Evolutionary conservation across 1,140 invertebrate species (phyloP).

Genomic region (Lanistes nyassanus): DNA sequence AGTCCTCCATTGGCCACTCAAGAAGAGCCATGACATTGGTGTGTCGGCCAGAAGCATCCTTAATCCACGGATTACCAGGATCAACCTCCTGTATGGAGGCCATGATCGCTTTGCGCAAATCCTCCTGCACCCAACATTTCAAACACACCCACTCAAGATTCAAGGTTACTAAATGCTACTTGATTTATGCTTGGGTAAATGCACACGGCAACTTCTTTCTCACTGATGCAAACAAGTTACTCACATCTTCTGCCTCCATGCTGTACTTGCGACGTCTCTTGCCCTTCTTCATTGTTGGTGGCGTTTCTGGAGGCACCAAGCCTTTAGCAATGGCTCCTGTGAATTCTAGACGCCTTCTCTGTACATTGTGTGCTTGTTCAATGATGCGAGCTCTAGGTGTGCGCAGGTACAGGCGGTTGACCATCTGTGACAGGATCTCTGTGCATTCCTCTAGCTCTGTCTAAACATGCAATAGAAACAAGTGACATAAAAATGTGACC

Average conservation of each 20-base stretch:
- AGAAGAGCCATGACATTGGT: constrained; percentile 72
- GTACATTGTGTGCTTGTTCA: constrained; percentile 72
- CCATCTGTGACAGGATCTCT: constrained; percentile 76
- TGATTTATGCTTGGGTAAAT: background rate
- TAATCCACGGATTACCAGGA: constrained; percentile 72
- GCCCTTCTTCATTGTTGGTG: constrained; percentile 68
- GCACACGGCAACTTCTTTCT: background rate
- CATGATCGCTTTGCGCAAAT: constrained; percentile 67
- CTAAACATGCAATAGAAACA: constrained; percentile 61
- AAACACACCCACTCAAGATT: background rate
- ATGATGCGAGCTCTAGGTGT: constrained; percentile 75
- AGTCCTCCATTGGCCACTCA: constrained; percentile 74
- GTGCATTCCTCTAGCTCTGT: constrained; percentile 77
- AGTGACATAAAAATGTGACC: background rate
- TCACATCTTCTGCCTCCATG: constrained; percentile 59
- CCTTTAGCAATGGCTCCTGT: constrained; percentile 75
- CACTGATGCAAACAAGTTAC: background rate
- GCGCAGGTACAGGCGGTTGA: constrained; percentile 74
- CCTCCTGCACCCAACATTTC: constrained; percentile 55
- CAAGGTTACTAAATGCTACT: background rate
- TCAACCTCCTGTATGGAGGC: constrained; percentile 70
- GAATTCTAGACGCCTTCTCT: constrained; percentile 76
- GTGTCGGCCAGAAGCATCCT: constrained; percentile 71
- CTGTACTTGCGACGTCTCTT: constrained; percentile 53
- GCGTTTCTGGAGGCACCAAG: constrained; percentile 76